Conservation (phyloP, 2,888 invertebrate genomes). For the Nomada fucata region DNA sequence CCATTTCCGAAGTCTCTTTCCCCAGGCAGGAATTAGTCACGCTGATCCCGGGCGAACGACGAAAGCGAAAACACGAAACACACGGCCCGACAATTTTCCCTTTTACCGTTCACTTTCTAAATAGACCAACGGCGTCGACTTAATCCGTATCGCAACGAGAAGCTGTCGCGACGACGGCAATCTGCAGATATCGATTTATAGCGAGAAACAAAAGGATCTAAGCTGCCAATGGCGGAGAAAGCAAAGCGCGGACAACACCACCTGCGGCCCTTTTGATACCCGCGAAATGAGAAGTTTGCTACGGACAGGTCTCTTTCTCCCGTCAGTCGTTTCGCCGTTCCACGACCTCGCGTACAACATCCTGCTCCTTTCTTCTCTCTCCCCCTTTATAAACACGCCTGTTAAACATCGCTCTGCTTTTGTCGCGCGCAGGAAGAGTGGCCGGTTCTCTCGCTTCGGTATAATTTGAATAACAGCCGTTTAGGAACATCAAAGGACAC, state of each 20-base stretch:
- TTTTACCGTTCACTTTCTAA: background rate
- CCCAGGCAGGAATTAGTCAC: too few species aligned
- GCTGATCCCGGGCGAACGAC: too few species aligned
- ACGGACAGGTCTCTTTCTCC: constrained; percentile 50
- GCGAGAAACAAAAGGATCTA: constrained; percentile 60
- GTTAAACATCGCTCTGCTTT: constrained; percentile 56
- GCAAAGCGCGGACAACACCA: constrained; percentile 52
- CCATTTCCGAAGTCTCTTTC: too few species aligned
- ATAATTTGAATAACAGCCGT: constrained; percentile 46
- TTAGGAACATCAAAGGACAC: constrained; percentile 35
- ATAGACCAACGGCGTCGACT: constrained; percentile 33
- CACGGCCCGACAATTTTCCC: background rate
- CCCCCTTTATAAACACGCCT: constrained; percentile 39
- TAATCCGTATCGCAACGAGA: constrained; percentile 39
- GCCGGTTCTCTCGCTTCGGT: constrained; percentile 21
- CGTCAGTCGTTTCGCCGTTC: background rate
- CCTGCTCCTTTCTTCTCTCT: background rate
- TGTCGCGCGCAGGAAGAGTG: constrained; percentile 34
- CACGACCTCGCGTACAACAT: background rate
- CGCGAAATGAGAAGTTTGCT: constrained; percentile 61
- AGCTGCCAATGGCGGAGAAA: constrained; percentile 52
- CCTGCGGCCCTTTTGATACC: constrained; percentile 58
- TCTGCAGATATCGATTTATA: constrained; percentile 63
- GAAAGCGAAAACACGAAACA: too few species aligned
- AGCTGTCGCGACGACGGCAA: constrained; percentile 43